Conservation (phyloP, 2,888 invertebrate genomes). For the Ctena decussata region DNA sequence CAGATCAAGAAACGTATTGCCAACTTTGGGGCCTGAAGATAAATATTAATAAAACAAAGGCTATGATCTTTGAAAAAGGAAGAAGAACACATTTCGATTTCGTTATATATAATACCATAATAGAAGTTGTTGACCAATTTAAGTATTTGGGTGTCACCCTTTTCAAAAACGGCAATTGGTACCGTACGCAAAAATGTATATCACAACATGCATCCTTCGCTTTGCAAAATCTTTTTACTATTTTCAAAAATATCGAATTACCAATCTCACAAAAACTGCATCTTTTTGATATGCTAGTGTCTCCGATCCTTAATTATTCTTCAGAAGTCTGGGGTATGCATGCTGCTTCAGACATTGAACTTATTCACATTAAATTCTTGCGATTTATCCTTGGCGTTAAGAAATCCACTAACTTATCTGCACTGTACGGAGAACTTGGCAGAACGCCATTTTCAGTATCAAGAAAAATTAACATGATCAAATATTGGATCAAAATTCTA, state of each 20-base stretch:
- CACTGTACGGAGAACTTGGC: too few species aligned
- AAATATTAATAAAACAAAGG: constrained; percentile 1
- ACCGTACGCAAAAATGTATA: background rate
- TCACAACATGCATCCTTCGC: constrained; percentile 7
- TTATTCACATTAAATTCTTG: background rate
- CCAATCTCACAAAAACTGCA: background rate
- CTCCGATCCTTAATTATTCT: too few species aligned
- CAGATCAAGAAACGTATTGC: background rate
- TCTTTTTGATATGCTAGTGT: too few species aligned
- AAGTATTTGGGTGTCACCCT: too few species aligned
- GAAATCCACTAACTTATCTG: too few species aligned
- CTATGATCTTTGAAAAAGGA: constrained; percentile 9
- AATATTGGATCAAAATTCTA: too few species aligned
- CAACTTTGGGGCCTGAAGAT: background rate
- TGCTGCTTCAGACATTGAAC: background rate
- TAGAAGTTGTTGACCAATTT: constrained; percentile 3
- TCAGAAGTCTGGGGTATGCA: too few species aligned
- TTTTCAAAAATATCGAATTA: constrained; percentile 8
- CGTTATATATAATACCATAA: background rate
- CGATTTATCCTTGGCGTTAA: too few species aligned
- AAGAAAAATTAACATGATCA: too few species aligned
- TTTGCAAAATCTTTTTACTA: constrained; percentile 14
- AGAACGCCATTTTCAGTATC: too few species aligned
- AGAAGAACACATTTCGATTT: background rate
- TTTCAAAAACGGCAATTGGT: too few species aligned